Evolutionary conservation across 2,113 vertebrate genomes (phyloP), one percentile per base, ranked within the genome.

Genomic region (Zootoca vivipara): DNA sequence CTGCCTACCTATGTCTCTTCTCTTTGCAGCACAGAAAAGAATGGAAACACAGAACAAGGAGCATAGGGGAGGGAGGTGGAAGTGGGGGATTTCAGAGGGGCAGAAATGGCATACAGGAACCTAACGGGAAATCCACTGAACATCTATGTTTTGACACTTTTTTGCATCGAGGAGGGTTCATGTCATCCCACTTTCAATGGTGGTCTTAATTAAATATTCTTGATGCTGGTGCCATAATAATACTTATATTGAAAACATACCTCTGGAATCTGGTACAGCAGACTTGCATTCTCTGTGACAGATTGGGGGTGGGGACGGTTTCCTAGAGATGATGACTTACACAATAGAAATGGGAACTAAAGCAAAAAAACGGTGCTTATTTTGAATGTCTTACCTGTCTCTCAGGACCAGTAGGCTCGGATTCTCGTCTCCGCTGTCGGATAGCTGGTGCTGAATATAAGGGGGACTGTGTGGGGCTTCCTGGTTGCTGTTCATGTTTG

Each of bases 391-490:
- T 98, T 98, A 99, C 99, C 98, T 98, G 98, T 97, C 98, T 98
- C 88, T 99, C 98, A 78, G 99, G 98, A 96, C 98, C 98, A 4
- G 95, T 97, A 75, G 98, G 97, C 70, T 99, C 99, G 0, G 98
- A 98, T 96, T 99, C 98, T 95, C 98, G 97, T 94, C 98, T 97
- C 62, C 98, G 97, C 88, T 97, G 98, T 65, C 98, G 97, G 91
- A 97, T 96, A 1, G 97, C 97, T 28, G 98, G 98, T 95, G 98
- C 97, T 46, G 98, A 98, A 96, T 99, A 98, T 91, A 98, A 97
- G 24, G 98, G 98, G 0, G 98, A 99, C 92, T 98, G 98, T 91
- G 96, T 97, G 81, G 98, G 98, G 94, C 98, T 99, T 93, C 95
- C 96, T 3, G 95, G 93, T 3, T 94, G 94, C 89, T 94, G 91